Conservation (phyloP, 1,140 invertebrate genomes). For the Probaryconus sp. region DNA sequence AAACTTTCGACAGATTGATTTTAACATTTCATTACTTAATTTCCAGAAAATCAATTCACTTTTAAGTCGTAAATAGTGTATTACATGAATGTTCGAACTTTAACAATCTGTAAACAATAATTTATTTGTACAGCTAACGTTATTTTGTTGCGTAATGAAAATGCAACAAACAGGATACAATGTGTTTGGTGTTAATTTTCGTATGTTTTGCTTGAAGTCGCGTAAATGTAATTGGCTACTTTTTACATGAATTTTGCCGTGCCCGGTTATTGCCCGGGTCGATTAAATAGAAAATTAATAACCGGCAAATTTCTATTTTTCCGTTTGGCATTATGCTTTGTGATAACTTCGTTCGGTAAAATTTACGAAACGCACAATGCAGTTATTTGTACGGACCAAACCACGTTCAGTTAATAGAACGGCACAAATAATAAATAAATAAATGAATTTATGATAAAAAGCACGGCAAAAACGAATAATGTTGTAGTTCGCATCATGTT, state of each 20-base stretch:
- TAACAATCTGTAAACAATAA: too few relatives aligned
- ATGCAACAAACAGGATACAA: neutral
- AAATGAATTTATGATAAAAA: too few relatives aligned
- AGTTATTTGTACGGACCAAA: too few relatives aligned
- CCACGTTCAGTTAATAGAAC: too few relatives aligned
- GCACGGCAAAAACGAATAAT: too few relatives aligned
- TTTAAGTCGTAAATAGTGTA: too few relatives aligned
- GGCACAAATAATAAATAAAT: too few relatives aligned
- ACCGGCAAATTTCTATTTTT: conserved; percentile 13
- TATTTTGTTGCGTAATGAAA: conserved; percentile 2
- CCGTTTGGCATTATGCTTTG: neutral
- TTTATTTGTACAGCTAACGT: neutral
- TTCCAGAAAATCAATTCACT: too few relatives aligned
- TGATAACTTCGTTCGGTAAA: neutral
- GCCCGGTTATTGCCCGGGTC: conserved; percentile 11
- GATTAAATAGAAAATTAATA: conserved; percentile 44
- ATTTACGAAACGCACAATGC: neutral
- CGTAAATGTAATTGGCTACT: conserved; percentile 8
- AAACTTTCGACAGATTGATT: too few relatives aligned
- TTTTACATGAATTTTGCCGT: conserved; percentile 23
- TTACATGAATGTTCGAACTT: too few relatives aligned
- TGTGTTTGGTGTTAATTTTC: neutral
- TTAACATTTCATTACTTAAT: too few relatives aligned
- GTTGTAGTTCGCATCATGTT: too few relatives aligned
- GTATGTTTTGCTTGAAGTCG: neutral